phyloP scores from a whole-genome alignment of 2,113 vertebrate species.

The Mola mola region DNA sequence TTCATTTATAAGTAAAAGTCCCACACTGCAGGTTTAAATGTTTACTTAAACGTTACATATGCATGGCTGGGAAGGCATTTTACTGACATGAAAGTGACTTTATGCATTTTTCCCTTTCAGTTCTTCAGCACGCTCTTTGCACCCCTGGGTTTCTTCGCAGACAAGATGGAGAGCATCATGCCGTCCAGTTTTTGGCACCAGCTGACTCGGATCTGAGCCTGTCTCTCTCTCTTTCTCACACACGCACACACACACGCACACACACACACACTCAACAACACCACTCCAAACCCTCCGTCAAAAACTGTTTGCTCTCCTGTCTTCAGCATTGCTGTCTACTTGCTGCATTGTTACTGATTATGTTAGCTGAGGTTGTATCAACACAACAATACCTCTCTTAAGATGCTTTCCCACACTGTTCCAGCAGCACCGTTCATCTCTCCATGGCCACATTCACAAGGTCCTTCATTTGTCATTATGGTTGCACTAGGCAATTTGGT shows the following conservation, averaged over 20 bases:
- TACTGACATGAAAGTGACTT: background rate
- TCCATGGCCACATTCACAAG: conserved; percentile 48
- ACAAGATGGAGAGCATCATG: conserved; percentile 86
- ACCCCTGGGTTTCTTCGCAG: conserved; percentile 84
- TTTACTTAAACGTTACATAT: background rate
- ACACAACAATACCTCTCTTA: conserved; percentile 57
- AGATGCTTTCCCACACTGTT: conserved; percentile 61
- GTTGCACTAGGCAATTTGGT: background rate
- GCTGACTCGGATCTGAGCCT: conserved; percentile 80
- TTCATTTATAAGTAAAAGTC: too few relatives aligned
- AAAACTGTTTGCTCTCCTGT: conserved; percentile 81
- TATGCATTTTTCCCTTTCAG: conserved; percentile 74
- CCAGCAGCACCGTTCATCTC: conserved; percentile 42
- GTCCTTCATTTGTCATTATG: conserved; percentile 31
- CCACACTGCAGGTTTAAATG: background rate
- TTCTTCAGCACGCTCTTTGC: conserved; percentile 87
- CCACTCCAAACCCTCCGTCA: conserved; percentile 65
- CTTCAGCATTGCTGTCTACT: conserved; percentile 75
- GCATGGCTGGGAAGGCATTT: background rate
- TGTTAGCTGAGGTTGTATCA: conserved; percentile 72
- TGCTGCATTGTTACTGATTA: conserved; percentile 70
- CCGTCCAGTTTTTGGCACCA: conserved; percentile 85
- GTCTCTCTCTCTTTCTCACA: conserved; percentile 12
- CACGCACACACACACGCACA: conserved; percentile 42
- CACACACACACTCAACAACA: conserved; percentile 32